Percentiles rank a stretch among this genome's conserved stretches.
Conservation (phyloP, 2,888 invertebrate genomes). For the Phlogophora meticulosa region DNA sequence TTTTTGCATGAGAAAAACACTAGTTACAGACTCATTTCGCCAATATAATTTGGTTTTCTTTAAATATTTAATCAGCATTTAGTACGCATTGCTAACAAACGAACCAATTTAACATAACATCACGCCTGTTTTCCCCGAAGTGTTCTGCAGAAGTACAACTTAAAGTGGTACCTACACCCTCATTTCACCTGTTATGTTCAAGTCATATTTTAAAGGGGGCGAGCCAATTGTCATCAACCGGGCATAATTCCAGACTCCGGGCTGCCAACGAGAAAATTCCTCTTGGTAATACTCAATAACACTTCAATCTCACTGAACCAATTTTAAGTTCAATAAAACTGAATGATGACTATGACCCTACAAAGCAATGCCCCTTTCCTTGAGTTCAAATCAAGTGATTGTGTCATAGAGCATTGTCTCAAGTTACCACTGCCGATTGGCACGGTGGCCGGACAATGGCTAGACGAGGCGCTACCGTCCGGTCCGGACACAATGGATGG, state of each 20-base stretch:
- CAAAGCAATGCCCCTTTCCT: constrained; percentile 19
- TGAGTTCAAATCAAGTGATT: constrained; percentile 45
- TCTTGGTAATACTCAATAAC: too few species aligned
- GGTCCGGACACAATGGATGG: constrained; percentile 56
- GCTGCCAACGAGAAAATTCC: too few species aligned
- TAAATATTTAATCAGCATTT: too few species aligned
- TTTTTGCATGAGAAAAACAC: neutral
- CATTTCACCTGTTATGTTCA: too few species aligned
- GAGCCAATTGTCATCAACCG: too few species aligned
- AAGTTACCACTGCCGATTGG: constrained; percentile 39
- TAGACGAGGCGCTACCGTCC: constrained; percentile 59
- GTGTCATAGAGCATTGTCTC: constrained; percentile 55
- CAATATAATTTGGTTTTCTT: neutral
- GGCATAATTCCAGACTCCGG: too few species aligned
- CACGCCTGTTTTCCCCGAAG: too few species aligned
- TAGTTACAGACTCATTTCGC: neutral
- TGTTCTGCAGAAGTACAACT: too few species aligned
- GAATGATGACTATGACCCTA: constrained; percentile 4
- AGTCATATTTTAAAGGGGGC: too few species aligned
- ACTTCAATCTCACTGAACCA: too few species aligned
- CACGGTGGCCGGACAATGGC: constrained; percentile 52
- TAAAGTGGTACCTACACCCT: too few species aligned
- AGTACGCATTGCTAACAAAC: neutral
- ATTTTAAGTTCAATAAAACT: constrained; percentile 11
- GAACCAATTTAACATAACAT: neutral